Conservation (phyloP, 2,888 invertebrate genomes). For the Oxycera nigricornis region DNA sequence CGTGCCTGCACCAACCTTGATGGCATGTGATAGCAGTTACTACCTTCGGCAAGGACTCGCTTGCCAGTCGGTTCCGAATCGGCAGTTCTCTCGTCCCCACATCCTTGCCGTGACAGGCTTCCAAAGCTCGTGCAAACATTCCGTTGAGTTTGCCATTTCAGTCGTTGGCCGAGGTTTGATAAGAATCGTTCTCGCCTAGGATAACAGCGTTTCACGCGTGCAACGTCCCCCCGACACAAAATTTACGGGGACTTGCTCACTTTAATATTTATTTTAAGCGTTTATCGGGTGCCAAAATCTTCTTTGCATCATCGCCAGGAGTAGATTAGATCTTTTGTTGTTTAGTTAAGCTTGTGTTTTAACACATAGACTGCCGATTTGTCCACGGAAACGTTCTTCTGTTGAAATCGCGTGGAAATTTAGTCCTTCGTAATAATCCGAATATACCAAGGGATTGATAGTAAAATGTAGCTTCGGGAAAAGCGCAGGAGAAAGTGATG, state of each 20-base stretch:
- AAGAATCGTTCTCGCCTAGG: constrained; percentile 45
- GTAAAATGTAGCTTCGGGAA: not conserved
- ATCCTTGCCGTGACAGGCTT: not conserved
- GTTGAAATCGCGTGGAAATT: not conserved
- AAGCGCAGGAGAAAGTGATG: constrained; percentile 4
- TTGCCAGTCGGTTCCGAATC: not conserved
- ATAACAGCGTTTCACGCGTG: constrained; percentile 33
- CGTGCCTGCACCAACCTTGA: constrained; percentile 17
- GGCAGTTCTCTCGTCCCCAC: not conserved
- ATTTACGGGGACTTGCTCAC: constrained; percentile 7
- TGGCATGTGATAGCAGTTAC: not conserved
- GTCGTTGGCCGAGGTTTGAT: constrained; percentile 47
- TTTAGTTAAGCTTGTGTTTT: constrained; percentile 5
- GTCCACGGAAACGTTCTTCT: too few relatives aligned
- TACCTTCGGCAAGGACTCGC: constrained; percentile 6
- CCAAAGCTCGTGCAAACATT: constrained; percentile 10
- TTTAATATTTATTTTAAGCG: constrained; percentile 12
- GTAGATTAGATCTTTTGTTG: constrained; percentile 15
- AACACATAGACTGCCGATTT: constrained; percentile 29
- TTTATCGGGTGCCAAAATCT: constrained; percentile 39
- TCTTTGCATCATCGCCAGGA: not conserved
- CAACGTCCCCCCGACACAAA: not conserved
- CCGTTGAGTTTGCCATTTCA: constrained; percentile 36
- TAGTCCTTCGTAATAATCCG: too few relatives aligned
- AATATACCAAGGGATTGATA: too few relatives aligned